Evolutionary conservation across 2,113 vertebrate species (phyloP).

Genomic region (Elanoides forficatus): DNA sequence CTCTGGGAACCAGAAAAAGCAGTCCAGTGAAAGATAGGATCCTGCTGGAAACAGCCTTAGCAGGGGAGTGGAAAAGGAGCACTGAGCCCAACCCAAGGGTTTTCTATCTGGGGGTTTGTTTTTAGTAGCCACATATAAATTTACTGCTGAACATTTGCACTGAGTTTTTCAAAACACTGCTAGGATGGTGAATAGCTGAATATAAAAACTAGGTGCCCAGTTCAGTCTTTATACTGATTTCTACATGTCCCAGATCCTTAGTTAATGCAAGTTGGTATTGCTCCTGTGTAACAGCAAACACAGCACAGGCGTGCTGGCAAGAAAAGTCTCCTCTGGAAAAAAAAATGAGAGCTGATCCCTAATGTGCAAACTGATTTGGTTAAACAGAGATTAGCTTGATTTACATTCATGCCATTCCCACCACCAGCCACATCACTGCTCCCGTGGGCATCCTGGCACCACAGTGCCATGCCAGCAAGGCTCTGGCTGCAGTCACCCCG

Average conservation of each 20-base stretch:
- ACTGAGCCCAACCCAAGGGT: not conserved
- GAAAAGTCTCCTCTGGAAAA: not conserved
- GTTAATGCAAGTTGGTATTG: not conserved
- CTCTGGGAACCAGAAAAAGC: constrained; percentile 48
- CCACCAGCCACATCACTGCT: not conserved
- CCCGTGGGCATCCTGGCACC: rapidly evolving
- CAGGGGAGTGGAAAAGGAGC: not conserved
- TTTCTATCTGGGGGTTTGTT: not conserved
- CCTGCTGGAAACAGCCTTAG: not conserved
- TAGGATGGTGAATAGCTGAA: not conserved
- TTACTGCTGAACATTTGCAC: not conserved
- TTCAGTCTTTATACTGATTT: not conserved
- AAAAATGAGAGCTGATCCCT: not conserved
- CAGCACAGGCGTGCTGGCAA: not conserved
- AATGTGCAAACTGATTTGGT: not conserved
- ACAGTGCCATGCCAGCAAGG: rapidly evolving
- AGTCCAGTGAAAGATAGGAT: not conserved
- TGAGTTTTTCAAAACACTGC: not conserved
- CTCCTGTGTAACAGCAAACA: rapidly evolving
- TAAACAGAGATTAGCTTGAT: not conserved
- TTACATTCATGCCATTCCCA: not conserved
- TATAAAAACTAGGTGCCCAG: not conserved
- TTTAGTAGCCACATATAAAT: not conserved
- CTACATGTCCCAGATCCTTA: rapidly evolving
- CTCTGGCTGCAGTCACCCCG: not conserved